Conservation (phyloP, 2,113 vertebrate genomes). For the Nycticebus coucang region DNA sequence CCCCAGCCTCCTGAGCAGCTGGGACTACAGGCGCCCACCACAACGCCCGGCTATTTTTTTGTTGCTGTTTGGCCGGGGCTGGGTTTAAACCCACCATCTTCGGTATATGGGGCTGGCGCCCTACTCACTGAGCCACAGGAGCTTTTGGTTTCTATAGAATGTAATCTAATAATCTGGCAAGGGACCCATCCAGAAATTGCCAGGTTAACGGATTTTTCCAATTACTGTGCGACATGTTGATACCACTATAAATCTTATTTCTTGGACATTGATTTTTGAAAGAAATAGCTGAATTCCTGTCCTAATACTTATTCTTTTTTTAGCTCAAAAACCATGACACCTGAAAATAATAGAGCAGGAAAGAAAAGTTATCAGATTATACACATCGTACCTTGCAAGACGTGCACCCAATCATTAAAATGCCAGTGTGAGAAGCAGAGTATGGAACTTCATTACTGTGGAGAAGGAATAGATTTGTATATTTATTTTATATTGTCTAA, state of each 20-base stretch:
- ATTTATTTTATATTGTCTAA: background rate
- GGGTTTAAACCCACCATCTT: no score
- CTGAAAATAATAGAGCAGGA: slow-evolving; percentile 22
- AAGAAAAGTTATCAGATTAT: slow-evolving; percentile 30
- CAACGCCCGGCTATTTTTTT: no score
- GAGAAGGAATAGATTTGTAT: background rate
- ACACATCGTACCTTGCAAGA: background rate
- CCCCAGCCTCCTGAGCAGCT: no score
- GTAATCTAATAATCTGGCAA: slow-evolving; percentile 36
- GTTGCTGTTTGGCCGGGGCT: no score
- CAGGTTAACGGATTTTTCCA: background rate
- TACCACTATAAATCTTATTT: background rate
- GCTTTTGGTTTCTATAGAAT: background rate
- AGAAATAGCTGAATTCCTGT: background rate
- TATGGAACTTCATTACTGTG: background rate
- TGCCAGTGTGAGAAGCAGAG: background rate
- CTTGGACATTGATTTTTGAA: background rate
- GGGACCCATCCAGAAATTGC: background rate
- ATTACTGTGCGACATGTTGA: background rate
- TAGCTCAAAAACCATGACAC: background rate
- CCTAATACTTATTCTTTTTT: background rate
- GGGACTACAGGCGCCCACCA: no score
- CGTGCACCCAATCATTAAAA: slow-evolving; percentile 11
- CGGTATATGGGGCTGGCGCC: no score
- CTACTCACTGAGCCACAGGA: no score